Percentiles rank a stretch among this genome's conserved stretches.
Evolutionary conservation across 2,797 vertebrate genomes (phyloP).

Genomic region (Mormyrus proboscirostris): DNA sequence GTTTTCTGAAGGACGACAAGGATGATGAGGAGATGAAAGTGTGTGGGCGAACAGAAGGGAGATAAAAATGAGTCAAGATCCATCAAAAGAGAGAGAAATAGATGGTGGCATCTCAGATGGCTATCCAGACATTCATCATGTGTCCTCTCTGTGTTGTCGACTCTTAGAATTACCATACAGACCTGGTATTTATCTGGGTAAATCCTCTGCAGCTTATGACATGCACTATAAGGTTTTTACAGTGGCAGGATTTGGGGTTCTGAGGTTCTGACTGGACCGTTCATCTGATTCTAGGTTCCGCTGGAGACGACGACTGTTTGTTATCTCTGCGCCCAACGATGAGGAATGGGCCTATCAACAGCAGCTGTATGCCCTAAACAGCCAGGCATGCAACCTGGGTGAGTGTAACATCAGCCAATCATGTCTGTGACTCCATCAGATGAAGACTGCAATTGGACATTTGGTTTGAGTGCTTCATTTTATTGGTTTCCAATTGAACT

Average conservation of each 20-base stretch:
- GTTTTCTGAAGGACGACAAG: neutral
- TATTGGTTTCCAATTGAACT: neutral
- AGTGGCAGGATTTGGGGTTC: neutral
- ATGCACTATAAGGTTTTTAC: neutral
- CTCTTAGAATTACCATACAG: neutral
- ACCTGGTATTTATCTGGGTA: neutral
- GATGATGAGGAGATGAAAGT: neutral
- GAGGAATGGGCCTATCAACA: slow-evolving; percentile 99
- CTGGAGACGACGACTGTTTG: slow-evolving; percentile 89
- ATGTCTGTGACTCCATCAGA: neutral
- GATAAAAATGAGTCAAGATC: neutral
- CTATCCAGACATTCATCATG: neutral
- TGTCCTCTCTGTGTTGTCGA: neutral
- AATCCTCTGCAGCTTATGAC: neutral
- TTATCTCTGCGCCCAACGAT: slow-evolving; percentile 89
- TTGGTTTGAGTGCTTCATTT: neutral
- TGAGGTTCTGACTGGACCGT: slow-evolving; percentile 1
- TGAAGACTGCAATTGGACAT: neutral
- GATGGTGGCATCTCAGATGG: neutral
- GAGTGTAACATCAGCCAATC: slow-evolving; percentile 43
- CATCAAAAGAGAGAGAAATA: neutral
- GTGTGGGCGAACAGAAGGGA: neutral
- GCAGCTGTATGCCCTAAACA: slow-evolving; percentile 84
- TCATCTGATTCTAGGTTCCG: slow-evolving; percentile 71
- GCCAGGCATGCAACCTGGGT: slow-evolving; percentile 98